phyloP scores from a whole-genome alignment of 2,888 invertebrate genomes.

The Drosophila rubida region DNA sequence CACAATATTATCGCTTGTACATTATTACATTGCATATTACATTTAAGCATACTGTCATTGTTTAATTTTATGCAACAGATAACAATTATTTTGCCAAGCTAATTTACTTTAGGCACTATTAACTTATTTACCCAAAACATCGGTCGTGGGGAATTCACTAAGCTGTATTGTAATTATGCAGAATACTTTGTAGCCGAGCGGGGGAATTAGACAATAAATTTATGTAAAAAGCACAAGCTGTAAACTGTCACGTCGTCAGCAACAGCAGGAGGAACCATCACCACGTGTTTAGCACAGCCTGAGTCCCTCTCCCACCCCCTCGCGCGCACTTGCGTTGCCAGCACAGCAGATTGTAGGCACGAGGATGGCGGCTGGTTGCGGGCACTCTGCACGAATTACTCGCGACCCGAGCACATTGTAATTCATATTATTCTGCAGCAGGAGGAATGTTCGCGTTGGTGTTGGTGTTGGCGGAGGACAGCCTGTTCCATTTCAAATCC shows the following conservation, averaged over 20 bases:
- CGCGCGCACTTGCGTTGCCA: not conserved
- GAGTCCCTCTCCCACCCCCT: not conserved
- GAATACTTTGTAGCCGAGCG: slow-evolving; percentile 36
- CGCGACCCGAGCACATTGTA: slow-evolving; percentile 68
- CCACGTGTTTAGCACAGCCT: not conserved
- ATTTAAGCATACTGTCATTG: not conserved
- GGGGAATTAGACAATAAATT: slow-evolving; percentile 70
- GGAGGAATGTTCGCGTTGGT: not conserved
- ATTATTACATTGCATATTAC: too few relatives aligned
- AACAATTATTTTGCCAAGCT: not conserved
- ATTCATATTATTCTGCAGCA: slow-evolving; percentile 68
- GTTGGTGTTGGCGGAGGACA: not conserved
- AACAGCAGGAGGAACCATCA: slow-evolving; percentile 7
- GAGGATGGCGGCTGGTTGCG: slow-evolving; percentile 27
- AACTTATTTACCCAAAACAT: not conserved
- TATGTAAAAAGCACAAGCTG: slow-evolving; percentile 62
- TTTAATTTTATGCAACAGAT: not conserved
- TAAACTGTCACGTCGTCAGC: slow-evolving; percentile 52
- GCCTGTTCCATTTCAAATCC: slow-evolving; percentile 60
- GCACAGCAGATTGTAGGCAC: slow-evolving; percentile 9
- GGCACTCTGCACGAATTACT: slow-evolving; percentile 70
- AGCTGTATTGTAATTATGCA: slow-evolving; percentile 51
- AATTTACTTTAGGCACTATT: not conserved
- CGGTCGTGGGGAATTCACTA: not conserved
- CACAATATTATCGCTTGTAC: too few relatives aligned